Evolutionary conservation across 2,888 invertebrate species (phyloP).

Genomic region (Euproctis similis): DNA sequence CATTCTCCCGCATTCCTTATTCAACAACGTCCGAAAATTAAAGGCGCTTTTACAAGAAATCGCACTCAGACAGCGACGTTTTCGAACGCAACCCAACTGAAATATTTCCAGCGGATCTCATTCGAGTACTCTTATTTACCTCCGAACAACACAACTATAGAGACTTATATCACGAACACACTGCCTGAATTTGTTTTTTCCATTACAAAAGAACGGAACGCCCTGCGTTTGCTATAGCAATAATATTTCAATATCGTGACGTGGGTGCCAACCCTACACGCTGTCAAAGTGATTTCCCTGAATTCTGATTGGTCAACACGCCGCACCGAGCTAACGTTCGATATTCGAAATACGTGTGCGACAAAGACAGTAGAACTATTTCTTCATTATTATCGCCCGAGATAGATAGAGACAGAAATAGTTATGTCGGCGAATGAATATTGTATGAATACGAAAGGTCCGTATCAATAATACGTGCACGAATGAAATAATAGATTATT

Average conservation of each 20-base stretch:
- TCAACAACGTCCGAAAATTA: slow-evolving; percentile 64
- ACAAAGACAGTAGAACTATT: slow-evolving; percentile 34
- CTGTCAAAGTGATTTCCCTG: slow-evolving; percentile 56
- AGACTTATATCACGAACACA: slow-evolving; percentile 31
- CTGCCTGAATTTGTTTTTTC: slow-evolving; percentile 65
- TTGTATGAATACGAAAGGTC: slow-evolving; percentile 62
- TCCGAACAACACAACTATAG: slow-evolving; percentile 27
- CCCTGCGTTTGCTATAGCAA: slow-evolving; percentile 53
- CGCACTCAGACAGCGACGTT: slow-evolving; percentile 56
- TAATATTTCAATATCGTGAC: slow-evolving; percentile 69
- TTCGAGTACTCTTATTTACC: slow-evolving; percentile 65
- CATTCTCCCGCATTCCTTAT: slow-evolving; percentile 60
- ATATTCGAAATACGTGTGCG: slow-evolving; percentile 36
- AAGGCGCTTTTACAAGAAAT: slow-evolving; percentile 65
- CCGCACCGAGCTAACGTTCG: slow-evolving; percentile 33
- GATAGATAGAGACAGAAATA: slow-evolving; percentile 39
- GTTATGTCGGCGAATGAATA: slow-evolving; percentile 49
- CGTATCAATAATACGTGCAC: slow-evolving; percentile 74
- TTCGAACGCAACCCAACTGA: slow-evolving; percentile 38
- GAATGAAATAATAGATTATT: slow-evolving; percentile 77
- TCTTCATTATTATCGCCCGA: background rate
- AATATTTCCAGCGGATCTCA: slow-evolving; percentile 54
- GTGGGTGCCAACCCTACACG: slow-evolving; percentile 48
- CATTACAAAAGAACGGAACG: slow-evolving; percentile 67
- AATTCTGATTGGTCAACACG: slow-evolving; percentile 47